Evolutionary conservation across 2,888 invertebrate species (phyloP), one percentile per base, ranked within the genome.

Genomic region (Dendrolimus pini): DNA sequence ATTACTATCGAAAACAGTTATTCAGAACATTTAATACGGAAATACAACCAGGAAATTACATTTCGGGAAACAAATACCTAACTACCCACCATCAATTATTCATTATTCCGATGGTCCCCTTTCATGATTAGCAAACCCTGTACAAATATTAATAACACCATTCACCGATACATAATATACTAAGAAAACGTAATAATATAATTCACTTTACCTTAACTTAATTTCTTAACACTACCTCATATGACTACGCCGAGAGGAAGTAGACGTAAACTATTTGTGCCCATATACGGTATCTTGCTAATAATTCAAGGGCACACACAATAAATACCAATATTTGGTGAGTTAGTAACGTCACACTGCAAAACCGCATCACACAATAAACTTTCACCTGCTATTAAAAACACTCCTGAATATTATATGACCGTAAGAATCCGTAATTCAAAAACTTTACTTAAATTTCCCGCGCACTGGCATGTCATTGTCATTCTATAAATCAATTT

Each of bases 391-490:
- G 64, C 66, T 68, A 72, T 69, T 47, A 47, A 47, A 47, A 47
- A 30, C 60, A 64, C 62, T 66, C 61, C 60, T 64, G 59, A 64
- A 67, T 70, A 70, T 67, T 67, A 71, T 70, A 63, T 62, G 59
- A 65, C 61, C 56, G 56, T 58, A 58, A 56, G 63, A 61, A 58
- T 59, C 55, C 59, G 57, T 52, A 54, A 62, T 60, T 60, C 55
- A 60, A 62, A 64, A 70, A 69, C 60, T 70, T 58, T 62, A 70
- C 62, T 83, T 62, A 61, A 86, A 84, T 71, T 80, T 84, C 83
- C 82, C 88, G 87, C 87, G 78, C 73, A 66, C 69, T 71, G 67
- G 71, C 74, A 78, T 80, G 83, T 85, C 82, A 87, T 79, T 79
- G 79, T 83, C 83, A 80, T 65, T 70, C 64, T 67, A 67, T 63